Evolutionary conservation across 2,113 vertebrate genomes (phyloP), one percentile per base, ranked within the genome.

Genomic region (Lathamus discolor): DNA sequence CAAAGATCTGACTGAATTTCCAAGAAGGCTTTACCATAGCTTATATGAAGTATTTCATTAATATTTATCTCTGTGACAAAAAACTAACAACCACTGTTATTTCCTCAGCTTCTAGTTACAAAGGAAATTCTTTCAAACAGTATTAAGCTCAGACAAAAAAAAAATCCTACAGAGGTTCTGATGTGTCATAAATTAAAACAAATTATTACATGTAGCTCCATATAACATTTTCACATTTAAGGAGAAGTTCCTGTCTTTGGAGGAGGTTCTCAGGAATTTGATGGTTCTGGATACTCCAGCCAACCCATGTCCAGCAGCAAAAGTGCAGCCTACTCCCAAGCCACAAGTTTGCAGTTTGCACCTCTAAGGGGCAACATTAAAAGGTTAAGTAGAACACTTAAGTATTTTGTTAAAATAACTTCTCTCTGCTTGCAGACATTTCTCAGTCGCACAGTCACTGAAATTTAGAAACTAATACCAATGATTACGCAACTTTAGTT

Each of bases 381-480:
- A 31, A 93, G 9, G 5, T 84, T 70, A 93, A 87, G 62, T 14
- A 70, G 55, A 76, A 33, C 17, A 2, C 19, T 90, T 77, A 86
- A 83, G 44, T 55, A 73, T 46, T 93, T 81, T 35, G 79, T 87
- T 73, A 52, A 95, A 67, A 87, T 91, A 92, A 93, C 29, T 64
- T 86, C 37, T 55, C 25, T 67, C 59, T 37, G 66, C 74, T 95
- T 64, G 48, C 76, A 94, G 86, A 19, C 51, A 87, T 66, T 93
- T 87, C 87, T 86, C 83, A 82, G 78, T 29, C 23, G 41, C 33
- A 35, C 3, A 43, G 75, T 37, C 83, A 79, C 46, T 66, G 49
- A 95, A 91, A 84, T 64, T 72, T 62, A 93, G 49, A 87, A 90
- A 48, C 61, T 69, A 81, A 75, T 92, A 61, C 49, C 52, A 91